Evolutionary conservation across 1,140 invertebrate species (phyloP).

Genomic region (Magallana ariakensis): DNA sequence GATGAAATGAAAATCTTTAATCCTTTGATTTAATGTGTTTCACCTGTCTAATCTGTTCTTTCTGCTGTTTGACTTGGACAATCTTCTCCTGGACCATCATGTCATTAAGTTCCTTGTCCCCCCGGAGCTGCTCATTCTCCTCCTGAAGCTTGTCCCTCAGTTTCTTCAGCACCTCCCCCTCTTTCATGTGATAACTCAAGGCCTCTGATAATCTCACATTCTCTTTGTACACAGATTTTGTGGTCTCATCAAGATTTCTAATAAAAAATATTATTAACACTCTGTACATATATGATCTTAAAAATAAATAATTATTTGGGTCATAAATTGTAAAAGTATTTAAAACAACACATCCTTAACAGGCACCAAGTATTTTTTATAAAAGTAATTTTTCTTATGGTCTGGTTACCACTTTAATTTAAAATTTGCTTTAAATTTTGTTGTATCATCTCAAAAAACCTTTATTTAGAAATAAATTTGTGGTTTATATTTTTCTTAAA

Average conservation of each 20-base stretch:
- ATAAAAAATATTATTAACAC: not conserved
- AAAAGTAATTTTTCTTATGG: too few species aligned
- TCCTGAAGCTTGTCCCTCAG: conserved; percentile 68
- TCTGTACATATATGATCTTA: not conserved
- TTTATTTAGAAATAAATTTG: too few species aligned
- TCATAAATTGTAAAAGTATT: too few species aligned
- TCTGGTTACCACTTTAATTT: too few species aligned
- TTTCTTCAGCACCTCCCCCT: conserved; percentile 76
- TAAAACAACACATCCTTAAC: too few species aligned
- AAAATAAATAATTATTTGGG: not conserved
- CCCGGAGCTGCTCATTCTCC: conserved; percentile 72
- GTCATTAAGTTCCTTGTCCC: conserved; percentile 76
- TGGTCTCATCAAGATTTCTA: conserved; percentile 80
- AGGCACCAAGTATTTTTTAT: too few species aligned
- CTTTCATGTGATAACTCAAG: conserved; percentile 77
- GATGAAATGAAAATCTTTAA: too few species aligned
- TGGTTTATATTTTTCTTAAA: too few species aligned
- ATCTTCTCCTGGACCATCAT: conserved; percentile 78
- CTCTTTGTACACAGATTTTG: conserved; percentile 79
- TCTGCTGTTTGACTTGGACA: conserved; percentile 72
- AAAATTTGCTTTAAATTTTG: too few species aligned
- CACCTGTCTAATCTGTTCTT: conserved; percentile 76
- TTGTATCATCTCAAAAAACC: too few species aligned
- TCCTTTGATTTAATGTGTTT: not conserved
- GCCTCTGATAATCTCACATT: conserved; percentile 78